Conservation (phyloP, 1,140 invertebrate genomes). For the Drosophila obscura region DNA sequence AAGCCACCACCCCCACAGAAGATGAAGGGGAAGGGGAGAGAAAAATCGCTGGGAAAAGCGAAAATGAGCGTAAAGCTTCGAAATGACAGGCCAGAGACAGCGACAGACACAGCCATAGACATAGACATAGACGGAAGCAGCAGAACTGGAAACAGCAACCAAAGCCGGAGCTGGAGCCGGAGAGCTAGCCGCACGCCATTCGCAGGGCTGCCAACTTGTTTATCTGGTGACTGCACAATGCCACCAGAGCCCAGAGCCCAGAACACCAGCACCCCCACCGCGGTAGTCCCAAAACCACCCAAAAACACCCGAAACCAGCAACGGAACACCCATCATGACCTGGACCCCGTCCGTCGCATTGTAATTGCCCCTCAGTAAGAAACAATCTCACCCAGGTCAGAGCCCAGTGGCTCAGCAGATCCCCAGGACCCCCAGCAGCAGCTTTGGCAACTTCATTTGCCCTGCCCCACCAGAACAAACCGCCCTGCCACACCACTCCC, state of each 20-base stretch:
- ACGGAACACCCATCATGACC: slow-evolving; percentile 27
- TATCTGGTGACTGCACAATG: slow-evolving; percentile 70
- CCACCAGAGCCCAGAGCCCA: slow-evolving; percentile 7
- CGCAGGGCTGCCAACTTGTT: slow-evolving; percentile 74
- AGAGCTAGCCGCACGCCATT: slow-evolving; percentile 44
- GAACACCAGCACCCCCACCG: neutral
- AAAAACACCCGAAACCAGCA: slow-evolving; percentile 29
- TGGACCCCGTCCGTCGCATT: slow-evolving; percentile 38
- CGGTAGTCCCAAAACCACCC: slow-evolving; percentile 15
- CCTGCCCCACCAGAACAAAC: slow-evolving; percentile 23
- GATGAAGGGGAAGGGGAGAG: slow-evolving; percentile 5
- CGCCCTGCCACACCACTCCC: slow-evolving; percentile 9
- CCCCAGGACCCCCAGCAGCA: slow-evolving; percentile 30
- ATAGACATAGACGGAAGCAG: too few relatives aligned
- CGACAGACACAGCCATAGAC: neutral
- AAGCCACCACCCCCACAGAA: slow-evolving; percentile 11
- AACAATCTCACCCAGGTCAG: slow-evolving; percentile 37
- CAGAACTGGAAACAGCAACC: neutral
- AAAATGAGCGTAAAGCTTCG: slow-evolving; percentile 75
- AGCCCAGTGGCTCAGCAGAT: slow-evolving; percentile 29
- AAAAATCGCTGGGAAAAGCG: slow-evolving; percentile 68
- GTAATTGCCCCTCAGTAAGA: slow-evolving; percentile 66
- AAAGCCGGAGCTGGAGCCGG: neutral
- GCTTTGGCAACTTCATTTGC: slow-evolving; percentile 78
- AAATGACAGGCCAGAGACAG: slow-evolving; percentile 61